phyloP scores from a whole-genome alignment of 2,888 invertebrate genomes.

The Tolmerus cingulatus region DNA sequence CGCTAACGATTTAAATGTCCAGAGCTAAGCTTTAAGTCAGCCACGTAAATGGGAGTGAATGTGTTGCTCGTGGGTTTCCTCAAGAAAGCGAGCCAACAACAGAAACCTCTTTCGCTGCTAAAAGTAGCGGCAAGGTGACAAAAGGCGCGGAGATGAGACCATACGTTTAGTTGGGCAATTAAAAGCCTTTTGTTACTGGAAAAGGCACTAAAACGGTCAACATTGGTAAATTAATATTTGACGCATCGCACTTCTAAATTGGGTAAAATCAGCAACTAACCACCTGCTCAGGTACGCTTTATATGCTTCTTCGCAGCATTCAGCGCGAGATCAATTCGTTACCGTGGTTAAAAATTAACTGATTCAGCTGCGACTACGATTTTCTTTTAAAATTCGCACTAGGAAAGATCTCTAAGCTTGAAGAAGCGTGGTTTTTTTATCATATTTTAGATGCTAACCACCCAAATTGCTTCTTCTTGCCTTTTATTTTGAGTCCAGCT shows the following conservation, averaged over 20 bases:
- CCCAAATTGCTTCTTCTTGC: neutral
- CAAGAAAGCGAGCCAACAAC: constrained; percentile 25
- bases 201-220: neutral
- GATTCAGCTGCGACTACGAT: neutral
- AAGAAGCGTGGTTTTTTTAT: neutral
- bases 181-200: neutral
- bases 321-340: neutral
- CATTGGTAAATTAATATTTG: constrained; percentile 6
- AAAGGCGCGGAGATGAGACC: constrained; percentile 15
- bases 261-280: neutral
- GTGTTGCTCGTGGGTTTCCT: neutral
- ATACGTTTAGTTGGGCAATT: neutral
- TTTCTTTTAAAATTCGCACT: neutral
- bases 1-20: constrained; percentile 51
- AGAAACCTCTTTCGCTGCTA: constrained; percentile 16
- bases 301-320: neutral
- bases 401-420: neutral
- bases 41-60: constrained; percentile 20
- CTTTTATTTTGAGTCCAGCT: neutral
- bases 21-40: constrained; percentile 46
- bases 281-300: neutral
- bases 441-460: neutral
- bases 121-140: constrained; percentile 13
- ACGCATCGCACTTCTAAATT: neutral
- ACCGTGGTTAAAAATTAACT: neutral